Conservation (phyloP, 1,140 invertebrate species). For the Manduca sexta region DNA sequence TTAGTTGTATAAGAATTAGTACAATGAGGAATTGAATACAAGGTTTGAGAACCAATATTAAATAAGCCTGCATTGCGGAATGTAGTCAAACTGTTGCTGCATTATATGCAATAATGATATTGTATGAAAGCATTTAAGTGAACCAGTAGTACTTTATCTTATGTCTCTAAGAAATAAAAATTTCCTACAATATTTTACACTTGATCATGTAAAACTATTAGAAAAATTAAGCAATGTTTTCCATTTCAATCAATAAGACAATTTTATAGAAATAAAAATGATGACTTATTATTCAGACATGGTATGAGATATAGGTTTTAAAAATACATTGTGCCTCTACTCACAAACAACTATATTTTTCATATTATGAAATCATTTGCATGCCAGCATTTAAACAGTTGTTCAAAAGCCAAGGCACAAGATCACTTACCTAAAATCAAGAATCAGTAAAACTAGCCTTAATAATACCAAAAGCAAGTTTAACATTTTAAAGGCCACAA, state of each 20-base stretch:
- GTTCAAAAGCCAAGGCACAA: constrained; percentile 28
- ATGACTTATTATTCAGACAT: constrained; percentile 24
- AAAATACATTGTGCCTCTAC: background rate
- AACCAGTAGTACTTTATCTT: constrained; percentile 65
- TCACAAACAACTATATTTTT: constrained; percentile 10
- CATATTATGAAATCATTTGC: constrained; percentile 20
- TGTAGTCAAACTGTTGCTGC: constrained; percentile 9
- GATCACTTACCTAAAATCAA: constrained; percentile 61
- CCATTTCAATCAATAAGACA: constrained; percentile 17
- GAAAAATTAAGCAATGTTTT: constrained; percentile 29
- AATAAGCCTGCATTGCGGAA: no score
- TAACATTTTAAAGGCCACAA: constrained; percentile 60
- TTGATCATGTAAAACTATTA: constrained; percentile 45
- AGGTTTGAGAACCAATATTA: no score
- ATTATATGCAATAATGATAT: constrained; percentile 27
- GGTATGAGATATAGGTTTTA: background rate
- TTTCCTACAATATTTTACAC: constrained; percentile 66
- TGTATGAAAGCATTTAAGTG: constrained; percentile 44
- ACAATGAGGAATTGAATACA: constrained; percentile 23
- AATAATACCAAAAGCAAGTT: constrained; percentile 63
- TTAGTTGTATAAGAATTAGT: constrained; percentile 36
- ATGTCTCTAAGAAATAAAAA: constrained; percentile 63
- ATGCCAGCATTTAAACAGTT: constrained; percentile 1
- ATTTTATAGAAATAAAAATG: constrained; percentile 17
- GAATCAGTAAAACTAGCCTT: constrained; percentile 54